Base-by-base conservation (phyloP, 2,113 vertebrate genomes). In the Paradoxurus hermaphroditus region DNA sequence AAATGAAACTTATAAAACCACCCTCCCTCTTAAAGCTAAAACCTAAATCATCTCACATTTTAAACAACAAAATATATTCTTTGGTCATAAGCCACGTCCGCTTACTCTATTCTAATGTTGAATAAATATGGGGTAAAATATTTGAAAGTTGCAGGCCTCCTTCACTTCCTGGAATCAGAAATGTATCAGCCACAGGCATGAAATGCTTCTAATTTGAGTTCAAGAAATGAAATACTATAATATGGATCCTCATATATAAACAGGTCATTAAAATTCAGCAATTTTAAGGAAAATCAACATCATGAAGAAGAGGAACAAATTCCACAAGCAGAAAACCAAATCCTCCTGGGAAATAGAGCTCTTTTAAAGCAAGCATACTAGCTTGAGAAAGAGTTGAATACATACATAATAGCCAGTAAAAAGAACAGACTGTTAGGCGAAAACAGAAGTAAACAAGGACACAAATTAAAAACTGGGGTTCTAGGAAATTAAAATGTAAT, bases 141-240 rank as follows among this genome's bases (percentile, higher is more conserved):
- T 77, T 91, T 83, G 39, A 8, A 23, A 23, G 16, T 67, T 75
- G 2, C 10, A 86, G 34, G 3, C 6, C 65, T 70, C 49, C 34
- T 81, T 29, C 29, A 5, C 9, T 93, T 85, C 18, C n/a, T 81
- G 16, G 59, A 84, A 77, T 95, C 29, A 86, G n/a, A 98, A 92
- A 87, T n/a, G 2, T 90, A 56, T 87, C 49, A 86, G 70, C 7
- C 10, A 73, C 34, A 49, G 29, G 21, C 49, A 75, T 72, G 18
- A 6, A 82, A 77, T n/a, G 1, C 1, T 39, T 93, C 36, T 82
- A 95, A 51, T 46, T 65, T 79, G 34, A 41, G 2, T 21, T 72
- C 93, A 44, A 94, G n/a, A 95, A 51, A 8, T 44, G 5, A 95
- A 91, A 36, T 46, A 18, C 7, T 77, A 5, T 68, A 90, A 67